Conservation (phyloP, 2,888 invertebrate genomes). For the Caenorhabditis becei region DNA sequence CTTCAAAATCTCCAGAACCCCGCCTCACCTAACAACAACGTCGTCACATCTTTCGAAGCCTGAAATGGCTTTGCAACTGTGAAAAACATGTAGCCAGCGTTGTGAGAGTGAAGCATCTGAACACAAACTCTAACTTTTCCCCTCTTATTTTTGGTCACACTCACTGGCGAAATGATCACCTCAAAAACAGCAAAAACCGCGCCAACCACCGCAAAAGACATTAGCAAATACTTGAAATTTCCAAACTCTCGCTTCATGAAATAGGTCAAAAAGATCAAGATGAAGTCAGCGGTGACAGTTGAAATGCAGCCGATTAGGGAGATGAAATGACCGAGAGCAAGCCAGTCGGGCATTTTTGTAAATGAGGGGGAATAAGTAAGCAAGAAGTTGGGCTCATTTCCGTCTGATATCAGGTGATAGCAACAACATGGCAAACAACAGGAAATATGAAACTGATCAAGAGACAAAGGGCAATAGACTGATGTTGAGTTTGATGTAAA, state of each 20-base stretch:
- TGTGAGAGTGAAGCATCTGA: constrained; percentile 3
- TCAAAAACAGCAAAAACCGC: background rate
- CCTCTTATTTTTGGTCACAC: background rate
- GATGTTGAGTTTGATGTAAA: no score
- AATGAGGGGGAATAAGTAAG: no score
- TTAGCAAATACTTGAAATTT: background rate
- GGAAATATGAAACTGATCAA: no score
- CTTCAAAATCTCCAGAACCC: background rate
- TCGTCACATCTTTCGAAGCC: background rate
- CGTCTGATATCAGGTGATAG: no score
- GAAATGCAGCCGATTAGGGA: background rate
- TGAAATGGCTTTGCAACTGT: background rate
- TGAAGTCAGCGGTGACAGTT: background rate
- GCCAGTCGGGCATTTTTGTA: background rate
- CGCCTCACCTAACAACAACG: background rate
- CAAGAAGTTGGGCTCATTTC: no score
- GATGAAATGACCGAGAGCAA: background rate
- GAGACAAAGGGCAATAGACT: no score
- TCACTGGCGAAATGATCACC: background rate
- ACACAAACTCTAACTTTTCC: no score
- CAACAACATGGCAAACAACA: no score
- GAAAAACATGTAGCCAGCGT: constrained; percentile 6
- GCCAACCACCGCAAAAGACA: background rate
- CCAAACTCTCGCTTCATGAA: background rate
- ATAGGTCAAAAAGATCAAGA: background rate